These are phyloP conservation scores for Oxytorus armatus DNA, from an alignment of 2,888 invertebrate genomes.

Conservation along the genomic window DNA sequence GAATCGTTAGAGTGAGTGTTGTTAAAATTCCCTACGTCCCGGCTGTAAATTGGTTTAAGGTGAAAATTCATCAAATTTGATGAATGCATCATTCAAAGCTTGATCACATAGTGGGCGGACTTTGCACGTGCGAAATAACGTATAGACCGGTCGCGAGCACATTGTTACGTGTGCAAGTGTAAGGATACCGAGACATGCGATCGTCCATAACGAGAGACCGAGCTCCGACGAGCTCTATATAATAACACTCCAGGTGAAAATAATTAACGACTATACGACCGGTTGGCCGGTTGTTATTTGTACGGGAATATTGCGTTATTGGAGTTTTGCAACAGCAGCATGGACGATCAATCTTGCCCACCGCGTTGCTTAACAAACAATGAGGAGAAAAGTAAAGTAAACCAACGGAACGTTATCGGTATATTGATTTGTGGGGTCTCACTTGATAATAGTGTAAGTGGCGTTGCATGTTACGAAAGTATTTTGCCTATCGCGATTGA, in stretches of 20 bases:
- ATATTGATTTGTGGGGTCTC: slow-evolving; percentile 13
- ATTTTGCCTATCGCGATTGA: background rate
- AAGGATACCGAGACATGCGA: slow-evolving; percentile 68
- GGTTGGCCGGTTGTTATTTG: slow-evolving; percentile 27
- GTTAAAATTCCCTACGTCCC: slow-evolving; percentile 26
- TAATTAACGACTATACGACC: slow-evolving; percentile 37
- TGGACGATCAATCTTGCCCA: slow-evolving; percentile 16
- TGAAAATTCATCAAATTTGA: slow-evolving; percentile 32
- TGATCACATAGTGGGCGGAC: slow-evolving; percentile 67
- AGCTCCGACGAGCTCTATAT: slow-evolving; percentile 17
- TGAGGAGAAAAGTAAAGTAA: background rate
- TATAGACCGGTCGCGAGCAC: background rate
- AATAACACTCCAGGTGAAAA: slow-evolving; percentile 53
- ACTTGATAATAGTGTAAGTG: too few species aligned
- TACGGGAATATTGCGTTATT: slow-evolving; percentile 18
- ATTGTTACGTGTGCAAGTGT: slow-evolving; percentile 3
- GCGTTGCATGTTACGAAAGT: slow-evolving; percentile 11
- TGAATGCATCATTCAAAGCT: slow-evolving; percentile 71
- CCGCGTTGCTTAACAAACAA: background rate
- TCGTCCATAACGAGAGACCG: slow-evolving; percentile 43
- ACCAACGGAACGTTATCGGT: background rate
- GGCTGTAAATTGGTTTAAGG: slow-evolving; percentile 15
- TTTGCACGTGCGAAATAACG: slow-evolving; percentile 38
- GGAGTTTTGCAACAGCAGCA: slow-evolving; percentile 22
- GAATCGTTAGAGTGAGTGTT: slow-evolving; percentile 16